These are phyloP conservation scores for Erythrocercus mccallii DNA, from an alignment of 2,113 vertebrate species.

Conservation along the genomic window DNA sequence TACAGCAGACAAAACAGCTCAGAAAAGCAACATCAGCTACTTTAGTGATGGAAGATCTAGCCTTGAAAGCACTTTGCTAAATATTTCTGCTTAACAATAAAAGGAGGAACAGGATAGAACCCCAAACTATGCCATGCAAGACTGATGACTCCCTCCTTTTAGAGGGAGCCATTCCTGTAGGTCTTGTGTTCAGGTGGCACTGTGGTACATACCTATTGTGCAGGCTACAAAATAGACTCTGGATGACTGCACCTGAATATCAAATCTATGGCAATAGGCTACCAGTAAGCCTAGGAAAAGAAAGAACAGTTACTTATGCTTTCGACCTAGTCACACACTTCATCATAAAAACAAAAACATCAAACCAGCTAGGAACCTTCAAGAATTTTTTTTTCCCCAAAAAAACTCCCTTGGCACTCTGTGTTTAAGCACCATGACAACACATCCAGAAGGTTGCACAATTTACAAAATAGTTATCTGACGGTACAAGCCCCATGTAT, in stretches of 20 bases:
- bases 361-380: neutral
- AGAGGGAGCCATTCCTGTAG: neutral
- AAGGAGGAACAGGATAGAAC: neutral
- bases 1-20: neutral
- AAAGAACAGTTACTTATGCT: neutral
- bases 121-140: neutral
- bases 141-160: neutral
- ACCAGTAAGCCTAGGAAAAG: conserved; percentile 84
- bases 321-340: neutral
- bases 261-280: conserved; percentile 94
- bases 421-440: neutral
- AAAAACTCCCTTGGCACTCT: neutral
- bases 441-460: neutral
- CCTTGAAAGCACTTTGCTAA: neutral
- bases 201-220: conserved; percentile 82
- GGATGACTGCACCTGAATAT: conserved; percentile 90
- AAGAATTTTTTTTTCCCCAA: neutral
- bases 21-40: neutral
- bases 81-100: neutral
- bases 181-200: neutral
- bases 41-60: neutral
- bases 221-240: conserved; percentile 93
- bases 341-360: neutral
- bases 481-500: neutral
- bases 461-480: neutral